These are phyloP conservation scores for Lepus timidus DNA, from an alignment of 2,113 vertebrate species.

Conservation along the genomic window DNA sequence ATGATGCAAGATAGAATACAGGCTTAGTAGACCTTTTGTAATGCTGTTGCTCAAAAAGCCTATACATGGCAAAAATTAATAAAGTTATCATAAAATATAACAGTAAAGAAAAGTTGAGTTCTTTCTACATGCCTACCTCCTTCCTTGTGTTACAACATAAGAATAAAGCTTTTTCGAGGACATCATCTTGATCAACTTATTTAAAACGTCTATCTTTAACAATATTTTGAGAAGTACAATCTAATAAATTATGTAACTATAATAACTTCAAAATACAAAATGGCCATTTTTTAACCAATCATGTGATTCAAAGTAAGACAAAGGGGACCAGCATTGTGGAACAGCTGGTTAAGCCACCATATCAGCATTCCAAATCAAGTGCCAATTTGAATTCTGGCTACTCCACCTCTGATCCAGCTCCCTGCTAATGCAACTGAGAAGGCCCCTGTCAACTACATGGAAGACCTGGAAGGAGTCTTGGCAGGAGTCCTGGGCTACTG, in stretches of 20 bases:
- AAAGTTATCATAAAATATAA: not conserved
- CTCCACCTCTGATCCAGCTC: no score
- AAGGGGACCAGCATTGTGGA: no score
- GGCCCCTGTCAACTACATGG: no score
- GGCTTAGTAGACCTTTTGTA: not conserved
- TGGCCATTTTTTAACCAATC: not conserved
- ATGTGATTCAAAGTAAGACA: conserved; percentile 45
- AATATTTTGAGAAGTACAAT: not conserved
- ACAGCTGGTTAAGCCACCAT: no score
- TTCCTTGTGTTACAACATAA: not conserved
- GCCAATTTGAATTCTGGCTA: no score
- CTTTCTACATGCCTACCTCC: not conserved
- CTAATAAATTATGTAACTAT: conserved; percentile 9
- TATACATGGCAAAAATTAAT: not conserved
- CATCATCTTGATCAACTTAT: not conserved
- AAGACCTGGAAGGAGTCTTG: no score
- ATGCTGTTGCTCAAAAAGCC: not conserved
- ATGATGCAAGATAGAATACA: not conserved
- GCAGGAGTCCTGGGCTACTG: no score
- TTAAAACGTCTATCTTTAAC: conserved; percentile 21
- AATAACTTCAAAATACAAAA: conserved; percentile 7
- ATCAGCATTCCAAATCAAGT: no score
- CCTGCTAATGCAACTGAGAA: no score
- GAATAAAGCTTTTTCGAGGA: conserved; percentile 24
- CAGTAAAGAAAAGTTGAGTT: not conserved